These are phyloP conservation scores for Drosophila sordidula DNA, from an alignment of 2,888 invertebrate genomes.

Conservation along the genomic window DNA sequence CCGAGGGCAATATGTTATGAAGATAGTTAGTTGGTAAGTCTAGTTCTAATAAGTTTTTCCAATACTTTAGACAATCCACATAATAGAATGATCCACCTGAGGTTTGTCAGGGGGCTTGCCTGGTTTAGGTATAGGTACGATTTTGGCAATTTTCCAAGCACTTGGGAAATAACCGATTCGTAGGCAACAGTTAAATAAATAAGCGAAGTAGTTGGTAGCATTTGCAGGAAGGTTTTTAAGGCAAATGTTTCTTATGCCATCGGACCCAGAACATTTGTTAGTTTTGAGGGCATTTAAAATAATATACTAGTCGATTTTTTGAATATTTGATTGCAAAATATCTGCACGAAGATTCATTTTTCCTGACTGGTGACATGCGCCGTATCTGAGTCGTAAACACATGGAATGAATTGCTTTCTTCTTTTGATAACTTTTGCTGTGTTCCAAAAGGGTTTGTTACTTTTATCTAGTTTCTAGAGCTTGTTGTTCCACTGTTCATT, in stretches of 20 bases:
- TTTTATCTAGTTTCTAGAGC: constrained; percentile 11
- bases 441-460: constrained; percentile 9
- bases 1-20: no score
- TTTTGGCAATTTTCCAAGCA: constrained; percentile 9
- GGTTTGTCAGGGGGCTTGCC: constrained; percentile 3
- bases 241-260: constrained; percentile 13
- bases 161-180: constrained; percentile 3
- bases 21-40: no score
- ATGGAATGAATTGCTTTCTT: constrained; percentile 8
- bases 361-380: background rate
- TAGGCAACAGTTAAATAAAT: constrained; percentile 1
- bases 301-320: no score
- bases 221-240: background rate
- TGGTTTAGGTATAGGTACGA: constrained; percentile 10
- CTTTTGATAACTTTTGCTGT: constrained; percentile 4
- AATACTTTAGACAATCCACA: no score
- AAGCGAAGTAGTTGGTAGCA: constrained; percentile 3
- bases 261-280: constrained; percentile 9
- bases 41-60: background rate
- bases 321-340: constrained; percentile 1
- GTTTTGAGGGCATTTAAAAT: background rate
- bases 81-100: constrained; percentile 6
- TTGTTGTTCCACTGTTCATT: constrained; percentile 12
- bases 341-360: constrained; percentile 3
- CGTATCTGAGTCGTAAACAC: background rate